Evolutionary conservation across 1,140 invertebrate species (phyloP).

Genomic region (Linepithema humile): DNA sequence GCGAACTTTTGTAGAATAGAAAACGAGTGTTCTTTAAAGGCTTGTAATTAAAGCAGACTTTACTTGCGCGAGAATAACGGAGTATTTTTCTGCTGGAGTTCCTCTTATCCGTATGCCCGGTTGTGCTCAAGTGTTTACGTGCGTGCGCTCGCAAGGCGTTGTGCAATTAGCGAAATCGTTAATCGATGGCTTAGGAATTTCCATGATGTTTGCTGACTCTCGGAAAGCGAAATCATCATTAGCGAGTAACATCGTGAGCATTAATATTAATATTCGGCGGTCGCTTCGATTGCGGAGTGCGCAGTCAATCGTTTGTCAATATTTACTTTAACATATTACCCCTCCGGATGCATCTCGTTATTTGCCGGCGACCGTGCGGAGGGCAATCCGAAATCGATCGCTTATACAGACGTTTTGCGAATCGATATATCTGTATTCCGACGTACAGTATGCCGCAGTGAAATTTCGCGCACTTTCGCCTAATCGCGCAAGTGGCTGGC

Average conservation of each 20-base stretch:
- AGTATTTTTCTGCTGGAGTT: not conserved
- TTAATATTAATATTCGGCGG: constrained; percentile 63
- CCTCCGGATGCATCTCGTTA: not conserved
- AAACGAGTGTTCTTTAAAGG: not conserved
- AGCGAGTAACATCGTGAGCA: constrained; percentile 50
- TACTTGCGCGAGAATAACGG: not conserved
- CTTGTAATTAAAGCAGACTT: constrained; percentile 1
- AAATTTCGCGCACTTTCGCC: not conserved
- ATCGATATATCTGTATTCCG: not conserved
- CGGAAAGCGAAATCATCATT: constrained; percentile 8
- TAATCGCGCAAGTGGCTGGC: not conserved
- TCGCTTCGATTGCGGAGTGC: not conserved
- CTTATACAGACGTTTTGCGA: not conserved
- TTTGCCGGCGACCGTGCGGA: not conserved
- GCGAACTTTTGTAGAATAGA: not conserved
- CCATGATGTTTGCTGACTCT: not conserved
- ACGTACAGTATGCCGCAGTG: too few species aligned
- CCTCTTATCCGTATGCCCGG: not conserved
- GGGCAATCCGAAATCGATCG: constrained; percentile 28
- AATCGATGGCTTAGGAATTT: constrained; percentile 8
- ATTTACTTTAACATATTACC: constrained; percentile 53
- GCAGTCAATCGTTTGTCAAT: constrained; percentile 59
- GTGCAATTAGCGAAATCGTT: constrained; percentile 10
- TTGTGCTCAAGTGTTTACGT: not conserved
- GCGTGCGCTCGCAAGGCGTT: not conserved